Conservation (phyloP, 2,113 vertebrate genomes). For the Embiotoca jacksoni region DNA sequence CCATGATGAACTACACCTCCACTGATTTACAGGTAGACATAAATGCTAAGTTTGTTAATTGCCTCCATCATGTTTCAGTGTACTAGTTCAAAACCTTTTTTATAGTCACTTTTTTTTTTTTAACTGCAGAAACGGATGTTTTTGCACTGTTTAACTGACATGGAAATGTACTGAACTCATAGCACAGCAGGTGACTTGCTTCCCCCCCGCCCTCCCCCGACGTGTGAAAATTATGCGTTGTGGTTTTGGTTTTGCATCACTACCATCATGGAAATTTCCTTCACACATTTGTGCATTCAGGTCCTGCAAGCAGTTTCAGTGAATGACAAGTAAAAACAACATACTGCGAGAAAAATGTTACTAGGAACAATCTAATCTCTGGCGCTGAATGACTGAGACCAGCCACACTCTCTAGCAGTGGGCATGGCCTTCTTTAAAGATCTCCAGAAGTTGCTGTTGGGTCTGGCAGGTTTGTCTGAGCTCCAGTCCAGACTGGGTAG, state of each 20-base stretch:
- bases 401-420: background rate
- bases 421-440: constrained; percentile 87
- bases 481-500: constrained; percentile 87
- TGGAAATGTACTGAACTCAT: no score
- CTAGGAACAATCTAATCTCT: background rate
- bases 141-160: background rate
- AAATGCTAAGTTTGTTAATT: background rate
- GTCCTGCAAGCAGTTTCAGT: background rate
- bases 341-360: background rate
- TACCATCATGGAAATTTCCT: constrained; percentile 1
- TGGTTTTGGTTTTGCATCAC: background rate
- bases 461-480: constrained; percentile 60
- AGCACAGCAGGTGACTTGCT: no score
- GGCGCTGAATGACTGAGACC: background rate
- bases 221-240: background rate
- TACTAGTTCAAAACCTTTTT: no score
- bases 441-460: constrained; percentile 87
- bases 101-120: no score
- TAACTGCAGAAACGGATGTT: no score
- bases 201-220: background rate
- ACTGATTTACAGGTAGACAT: no score
- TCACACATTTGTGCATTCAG: background rate
- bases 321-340: background rate
- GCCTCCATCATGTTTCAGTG: no score
- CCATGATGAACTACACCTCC: no score